Evolutionary conservation across 2,888 invertebrate species (phyloP).

Genomic region (Teleiodes luculella): DNA sequence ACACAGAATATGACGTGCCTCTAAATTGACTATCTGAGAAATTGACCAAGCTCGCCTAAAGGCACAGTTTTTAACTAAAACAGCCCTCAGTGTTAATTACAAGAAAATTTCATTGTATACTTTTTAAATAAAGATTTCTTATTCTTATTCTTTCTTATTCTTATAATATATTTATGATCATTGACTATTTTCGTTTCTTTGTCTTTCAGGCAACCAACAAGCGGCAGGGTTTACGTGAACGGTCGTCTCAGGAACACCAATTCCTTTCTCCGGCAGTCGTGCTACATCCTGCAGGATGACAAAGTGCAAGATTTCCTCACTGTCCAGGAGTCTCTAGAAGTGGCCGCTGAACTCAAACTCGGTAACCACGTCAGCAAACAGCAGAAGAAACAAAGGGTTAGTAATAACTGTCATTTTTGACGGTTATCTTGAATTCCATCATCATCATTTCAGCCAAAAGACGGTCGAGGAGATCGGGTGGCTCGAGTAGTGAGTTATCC

Average conservation of each 20-base stretch:
- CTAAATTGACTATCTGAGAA: too few species aligned
- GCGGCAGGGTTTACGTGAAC: conserved; percentile 86
- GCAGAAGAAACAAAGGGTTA: conserved; percentile 83
- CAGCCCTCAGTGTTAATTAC: too few species aligned
- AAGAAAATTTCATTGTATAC: too few species aligned
- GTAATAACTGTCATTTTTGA: not conserved
- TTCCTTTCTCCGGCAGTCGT: conserved; percentile 85
- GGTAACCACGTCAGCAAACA: conserved; percentile 79
- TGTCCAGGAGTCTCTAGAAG: conserved; percentile 89
- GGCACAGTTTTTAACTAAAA: too few species aligned
- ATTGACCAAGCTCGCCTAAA: too few species aligned
- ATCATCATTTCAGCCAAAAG: too few species aligned
- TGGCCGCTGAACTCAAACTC: conserved; percentile 93
- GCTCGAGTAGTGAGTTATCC: too few species aligned
- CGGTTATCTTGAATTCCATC: not conserved
- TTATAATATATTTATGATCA: too few species aligned
- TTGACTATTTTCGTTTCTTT: conserved; percentile 4
- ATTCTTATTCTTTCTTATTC: too few species aligned
- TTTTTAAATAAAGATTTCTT: too few species aligned
- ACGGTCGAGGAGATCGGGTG: too few species aligned
- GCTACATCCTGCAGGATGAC: conserved; percentile 95
- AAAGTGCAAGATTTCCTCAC: conserved; percentile 89
- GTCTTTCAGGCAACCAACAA: conserved; percentile 62
- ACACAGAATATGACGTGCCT: too few species aligned
- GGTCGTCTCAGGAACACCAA: conserved; percentile 82